phyloP scores from a whole-genome alignment of 2,888 invertebrate species.

The Orthonychiurus folsomi region DNA sequence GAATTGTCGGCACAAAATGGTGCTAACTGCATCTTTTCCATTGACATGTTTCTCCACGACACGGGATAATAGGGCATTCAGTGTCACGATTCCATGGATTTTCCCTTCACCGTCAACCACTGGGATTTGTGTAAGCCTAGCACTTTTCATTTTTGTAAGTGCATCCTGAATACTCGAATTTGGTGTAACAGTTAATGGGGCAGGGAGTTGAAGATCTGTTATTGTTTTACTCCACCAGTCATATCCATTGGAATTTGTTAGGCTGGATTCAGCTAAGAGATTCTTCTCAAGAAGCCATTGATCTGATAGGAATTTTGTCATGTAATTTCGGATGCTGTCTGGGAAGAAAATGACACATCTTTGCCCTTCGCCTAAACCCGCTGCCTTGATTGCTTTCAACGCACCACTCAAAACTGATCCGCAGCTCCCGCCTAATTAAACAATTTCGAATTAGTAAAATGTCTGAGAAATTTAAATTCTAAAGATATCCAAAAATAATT shows the following conservation, averaged over 20 bases:
- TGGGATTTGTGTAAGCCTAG: conserved; percentile 55
- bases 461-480: background rate
- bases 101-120: conserved; percentile 53
- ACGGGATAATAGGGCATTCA: conserved; percentile 58
- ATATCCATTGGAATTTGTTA: conserved; percentile 19
- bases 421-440: conserved; percentile 48
- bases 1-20: conserved; percentile 61
- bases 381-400: conserved; percentile 42
- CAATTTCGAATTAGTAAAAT: conserved; percentile 8
- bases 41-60: conserved; percentile 56
- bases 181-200: conserved; percentile 52
- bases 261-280: conserved; percentile 29
- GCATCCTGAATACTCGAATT: conserved; percentile 58
- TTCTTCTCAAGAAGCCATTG: conserved; percentile 72
- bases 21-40: conserved; percentile 55
- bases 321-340: conserved; percentile 73
- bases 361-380: conserved; percentile 49
- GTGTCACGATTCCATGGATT: conserved; percentile 60
- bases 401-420: conserved; percentile 48
- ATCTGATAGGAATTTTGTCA: conserved; percentile 92
- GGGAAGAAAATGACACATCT: conserved; percentile 52
- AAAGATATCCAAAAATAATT: conserved; percentile 25
- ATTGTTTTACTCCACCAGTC: conserved; percentile 67
- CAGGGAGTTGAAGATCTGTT: conserved; percentile 51
- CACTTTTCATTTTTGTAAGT: conserved; percentile 56